phyloP scores from a whole-genome alignment of 2,797 vertebrate species.

The Dallia pectoralis region DNA sequence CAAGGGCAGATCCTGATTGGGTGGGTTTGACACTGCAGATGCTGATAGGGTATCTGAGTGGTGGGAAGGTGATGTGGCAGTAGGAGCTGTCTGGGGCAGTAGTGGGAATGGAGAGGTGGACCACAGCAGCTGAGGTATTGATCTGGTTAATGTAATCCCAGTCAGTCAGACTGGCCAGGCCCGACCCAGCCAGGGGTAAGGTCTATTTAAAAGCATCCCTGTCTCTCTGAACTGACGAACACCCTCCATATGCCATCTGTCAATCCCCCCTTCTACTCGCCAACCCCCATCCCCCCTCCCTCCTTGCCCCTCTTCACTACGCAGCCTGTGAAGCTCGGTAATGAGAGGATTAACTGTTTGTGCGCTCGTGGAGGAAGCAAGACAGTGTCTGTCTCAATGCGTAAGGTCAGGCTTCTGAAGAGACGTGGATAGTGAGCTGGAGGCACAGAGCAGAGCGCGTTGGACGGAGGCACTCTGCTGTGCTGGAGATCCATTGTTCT shows the following conservation, averaged over 20 bases:
- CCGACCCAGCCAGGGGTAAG: conserved; percentile 29
- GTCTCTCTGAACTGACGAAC: conserved; percentile 33
- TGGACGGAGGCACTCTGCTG: conserved; percentile 14
- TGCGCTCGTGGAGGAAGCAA: conserved; percentile 21
- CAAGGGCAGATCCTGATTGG: too few species aligned
- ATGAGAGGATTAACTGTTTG: conserved; percentile 50
- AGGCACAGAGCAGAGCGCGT: conserved; percentile 20
- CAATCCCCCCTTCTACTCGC: conserved; percentile 27
- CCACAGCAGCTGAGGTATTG: conserved; percentile 37
- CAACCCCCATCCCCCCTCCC: conserved; percentile 7
- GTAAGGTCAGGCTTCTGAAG: not conserved
- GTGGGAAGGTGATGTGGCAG: conserved; percentile 1
- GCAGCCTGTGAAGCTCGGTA: conserved; percentile 29
- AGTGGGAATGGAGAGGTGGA: too few species aligned
- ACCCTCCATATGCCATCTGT: conserved; percentile 61
- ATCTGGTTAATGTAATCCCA: conserved; percentile 56
- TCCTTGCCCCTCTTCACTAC: not conserved
- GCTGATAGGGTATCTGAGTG: not conserved
- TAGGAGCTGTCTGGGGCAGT: conserved; percentile 1
- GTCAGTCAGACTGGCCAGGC: conserved; percentile 40
- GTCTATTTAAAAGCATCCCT: conserved; percentile 51
- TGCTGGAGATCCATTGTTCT: conserved; percentile 25
- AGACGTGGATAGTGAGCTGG: not conserved
- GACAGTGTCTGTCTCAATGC: not conserved
- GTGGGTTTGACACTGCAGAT: too few species aligned